Conservation (phyloP, 2,797 vertebrate species). For the Spinibarbus caldwelli region DNA sequence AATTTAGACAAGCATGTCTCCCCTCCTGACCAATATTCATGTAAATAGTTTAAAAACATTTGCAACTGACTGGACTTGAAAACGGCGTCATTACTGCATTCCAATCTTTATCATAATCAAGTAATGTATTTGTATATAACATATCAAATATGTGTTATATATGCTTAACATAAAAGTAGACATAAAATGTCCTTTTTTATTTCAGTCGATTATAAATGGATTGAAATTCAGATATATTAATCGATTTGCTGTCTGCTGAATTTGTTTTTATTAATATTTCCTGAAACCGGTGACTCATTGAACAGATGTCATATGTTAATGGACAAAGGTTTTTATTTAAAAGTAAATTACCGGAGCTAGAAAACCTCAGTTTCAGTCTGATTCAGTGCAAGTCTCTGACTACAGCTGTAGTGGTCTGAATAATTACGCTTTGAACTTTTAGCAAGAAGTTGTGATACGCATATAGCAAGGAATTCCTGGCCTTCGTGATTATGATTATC, state of each 20-base stretch:
- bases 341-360: background rate
- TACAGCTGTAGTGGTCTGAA: background rate
- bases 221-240: background rate
- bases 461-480: too few species aligned
- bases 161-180: background rate
- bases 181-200: background rate
- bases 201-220: background rate
- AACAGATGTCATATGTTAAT: background rate
- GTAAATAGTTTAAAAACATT: slow-evolving; percentile 24
- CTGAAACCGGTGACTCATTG: background rate
- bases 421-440: background rate
- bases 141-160: background rate
- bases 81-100: slow-evolving; percentile 66
- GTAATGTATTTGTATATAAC: slow-evolving; percentile 72
- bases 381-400: background rate
- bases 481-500: background rate
- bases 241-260: background rate
- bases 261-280: background rate
- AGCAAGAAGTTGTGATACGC: too few species aligned
- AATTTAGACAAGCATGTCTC: slow-evolving; percentile 13
- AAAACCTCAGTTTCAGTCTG: slow-evolving; percentile 7
- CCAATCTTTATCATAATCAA: slow-evolving; percentile 66
- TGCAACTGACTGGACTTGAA: background rate
- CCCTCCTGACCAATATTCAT: background rate
- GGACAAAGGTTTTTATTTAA: background rate